Base-by-base conservation (phyloP, 1,140 invertebrate species). In the Monochamus saltuarius region DNA sequence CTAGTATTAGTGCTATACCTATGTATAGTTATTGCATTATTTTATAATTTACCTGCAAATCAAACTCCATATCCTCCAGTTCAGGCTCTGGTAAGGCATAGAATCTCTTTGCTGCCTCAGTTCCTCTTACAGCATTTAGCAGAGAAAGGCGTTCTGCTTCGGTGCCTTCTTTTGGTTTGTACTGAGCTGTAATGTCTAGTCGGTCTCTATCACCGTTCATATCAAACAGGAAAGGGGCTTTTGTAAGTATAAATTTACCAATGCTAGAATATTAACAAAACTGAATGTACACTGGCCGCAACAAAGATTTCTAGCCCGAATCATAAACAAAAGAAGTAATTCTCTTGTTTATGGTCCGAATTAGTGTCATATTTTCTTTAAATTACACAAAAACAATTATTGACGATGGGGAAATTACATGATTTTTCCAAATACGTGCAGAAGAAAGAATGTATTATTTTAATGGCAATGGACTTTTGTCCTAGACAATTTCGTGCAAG, bases 111-210 rank as follows among this genome's bases (percentile, higher is more conserved):
- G 86, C 86, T 52, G 83, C 78, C 59, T 83, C 80, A 0, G 83
- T 84, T 56, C 81, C 81, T 11, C 87, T 40, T 7, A 88, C 84
- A 0, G 87, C 88, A 71, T 87, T 87, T 72, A 85, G 83, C 37
- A 90, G 74, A 4, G 86, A 82, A 53, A 89, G 69, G 14, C 89
- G 76, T 73, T 90, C 89, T 0, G 80, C 84, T 17, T 82, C 75
- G 0, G 84, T 83, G 6, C 87, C 89, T 80, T 92, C 90, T 49
- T 80, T 77, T 35, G 84, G 79, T 78, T 94, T 94, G 76, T 94
- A 94, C 19, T 81, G 69, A 1, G 72, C 58, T 1, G 86, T 90
- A 58, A 93, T 85, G 65, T 92, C 87, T 69, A 89, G 81, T 14
- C 82, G 76, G 68, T 90, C 88, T 19, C 77, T 79, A 40, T 89